Percentiles rank a stretch among this genome's conserved stretches.
Evolutionary conservation across 1,140 invertebrate genomes (phyloP).

Genomic region (Arion vulgaris): DNA sequence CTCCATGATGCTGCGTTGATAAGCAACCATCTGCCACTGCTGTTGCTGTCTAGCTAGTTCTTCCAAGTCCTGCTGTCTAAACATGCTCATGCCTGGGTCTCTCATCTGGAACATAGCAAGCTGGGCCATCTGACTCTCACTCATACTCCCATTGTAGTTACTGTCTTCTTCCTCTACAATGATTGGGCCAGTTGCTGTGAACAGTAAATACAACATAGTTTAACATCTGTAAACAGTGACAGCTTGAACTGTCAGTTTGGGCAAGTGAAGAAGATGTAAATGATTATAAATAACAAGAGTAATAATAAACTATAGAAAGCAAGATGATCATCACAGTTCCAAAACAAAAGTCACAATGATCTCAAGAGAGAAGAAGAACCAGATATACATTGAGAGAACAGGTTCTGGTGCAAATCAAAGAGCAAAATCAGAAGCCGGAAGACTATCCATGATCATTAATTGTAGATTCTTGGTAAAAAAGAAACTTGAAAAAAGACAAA

Average conservation of each 20-base stretch:
- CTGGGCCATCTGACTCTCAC: slow-evolving; percentile 32
- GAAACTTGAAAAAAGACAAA: too few species aligned
- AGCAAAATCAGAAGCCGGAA: too few species aligned
- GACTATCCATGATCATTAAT: too few species aligned
- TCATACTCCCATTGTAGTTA: slow-evolving; percentile 20
- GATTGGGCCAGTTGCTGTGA: slow-evolving; percentile 33
- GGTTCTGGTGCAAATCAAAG: too few species aligned
- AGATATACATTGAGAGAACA: too few species aligned
- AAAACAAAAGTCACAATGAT: too few species aligned
- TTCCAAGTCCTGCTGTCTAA: slow-evolving; percentile 36
- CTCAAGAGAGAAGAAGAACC: too few species aligned
- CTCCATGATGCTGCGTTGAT: slow-evolving; percentile 41
- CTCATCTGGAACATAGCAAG: slow-evolving; percentile 35
- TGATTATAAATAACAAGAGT: too few species aligned
- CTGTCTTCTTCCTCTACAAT: slow-evolving; percentile 36
- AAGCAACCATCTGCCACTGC: slow-evolving; percentile 41
- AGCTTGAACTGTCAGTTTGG: neutral
- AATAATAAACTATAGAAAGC: too few species aligned
- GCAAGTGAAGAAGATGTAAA: too few species aligned
- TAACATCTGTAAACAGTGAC: neutral
- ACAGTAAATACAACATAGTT: neutral
- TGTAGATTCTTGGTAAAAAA: too few species aligned
- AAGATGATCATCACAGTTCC: too few species aligned
- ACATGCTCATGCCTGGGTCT: slow-evolving; percentile 31
- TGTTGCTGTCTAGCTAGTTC: slow-evolving; percentile 38